phyloP scores from a whole-genome alignment of 2,888 invertebrate genomes.

The Ochropleura plecta region DNA sequence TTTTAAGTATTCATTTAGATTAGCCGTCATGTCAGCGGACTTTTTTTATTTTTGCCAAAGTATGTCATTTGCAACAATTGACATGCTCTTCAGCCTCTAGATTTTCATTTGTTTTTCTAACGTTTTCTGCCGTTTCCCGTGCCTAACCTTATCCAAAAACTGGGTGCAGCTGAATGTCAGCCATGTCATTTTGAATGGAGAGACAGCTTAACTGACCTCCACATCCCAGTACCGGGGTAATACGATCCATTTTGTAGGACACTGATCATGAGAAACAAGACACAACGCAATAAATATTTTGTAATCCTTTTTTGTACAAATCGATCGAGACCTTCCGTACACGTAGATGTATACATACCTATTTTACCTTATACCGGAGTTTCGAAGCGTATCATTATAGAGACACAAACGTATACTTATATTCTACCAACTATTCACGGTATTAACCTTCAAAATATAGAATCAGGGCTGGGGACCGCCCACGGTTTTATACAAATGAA shows the following conservation, averaged over 20 bases:
- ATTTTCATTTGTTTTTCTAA: too few species aligned
- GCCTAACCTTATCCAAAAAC: too few species aligned
- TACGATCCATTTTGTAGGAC: too few species aligned
- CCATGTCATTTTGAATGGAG: too few species aligned
- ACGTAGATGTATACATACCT: not conserved
- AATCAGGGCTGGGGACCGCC: too few species aligned
- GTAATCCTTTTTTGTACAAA: not conserved
- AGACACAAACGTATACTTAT: not conserved
- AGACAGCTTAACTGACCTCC: too few species aligned
- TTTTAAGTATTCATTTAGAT: not conserved
- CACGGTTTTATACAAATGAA: too few species aligned
- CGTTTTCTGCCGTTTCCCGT: too few species aligned
- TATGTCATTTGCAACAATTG: not conserved
- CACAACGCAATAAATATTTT: not conserved
- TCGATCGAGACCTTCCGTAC: not conserved
- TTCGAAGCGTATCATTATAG: not conserved
- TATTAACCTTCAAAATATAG: slow-evolving; percentile 1
- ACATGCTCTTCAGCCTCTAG: not conserved
- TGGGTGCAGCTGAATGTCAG: too few species aligned
- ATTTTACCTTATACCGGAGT: not conserved
- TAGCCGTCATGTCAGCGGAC: not conserved
- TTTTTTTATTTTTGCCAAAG: not conserved
- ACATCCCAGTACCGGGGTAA: too few species aligned
- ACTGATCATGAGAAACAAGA: too few species aligned
- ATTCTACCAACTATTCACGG: not conserved